A percentile compares a stretch with the other conserved stretches of the same genome.
phyloP scores from a whole-genome alignment of 2,113 vertebrate genomes.

The Origma solitaria region DNA sequence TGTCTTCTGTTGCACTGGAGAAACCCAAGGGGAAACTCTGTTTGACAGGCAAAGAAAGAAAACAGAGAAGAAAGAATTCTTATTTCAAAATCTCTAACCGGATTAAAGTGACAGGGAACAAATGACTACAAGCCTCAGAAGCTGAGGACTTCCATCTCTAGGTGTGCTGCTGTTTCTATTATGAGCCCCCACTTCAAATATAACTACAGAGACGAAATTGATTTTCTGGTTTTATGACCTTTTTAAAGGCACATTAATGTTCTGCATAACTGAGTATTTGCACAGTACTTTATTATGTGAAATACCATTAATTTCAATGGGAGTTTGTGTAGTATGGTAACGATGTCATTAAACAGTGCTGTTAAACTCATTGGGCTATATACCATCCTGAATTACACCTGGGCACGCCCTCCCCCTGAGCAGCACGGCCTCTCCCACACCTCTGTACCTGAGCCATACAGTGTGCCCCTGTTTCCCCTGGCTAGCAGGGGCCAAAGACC shows the following conservation, averaged over 20 bases:
- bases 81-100: not conserved
- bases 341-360: constrained; percentile 29
- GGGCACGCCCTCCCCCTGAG: not conserved
- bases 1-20: not conserved
- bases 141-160: not conserved
- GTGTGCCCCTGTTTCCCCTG: not conserved
- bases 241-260: constrained; percentile 44
- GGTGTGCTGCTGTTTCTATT: not conserved
- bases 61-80: not conserved
- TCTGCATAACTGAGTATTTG: constrained; percentile 24
- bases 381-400: constrained; percentile 29
- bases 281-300: constrained; percentile 55
- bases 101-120: not conserved
- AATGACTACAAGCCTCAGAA: not conserved
- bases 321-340: constrained; percentile 49
- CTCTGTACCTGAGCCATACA: not conserved
- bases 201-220: not conserved
- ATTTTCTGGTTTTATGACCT: constrained; percentile 27
- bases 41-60: not conserved
- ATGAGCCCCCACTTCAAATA: not conserved
- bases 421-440: not conserved
- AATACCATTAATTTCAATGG: constrained; percentile 57
- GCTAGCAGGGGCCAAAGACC: not conserved
- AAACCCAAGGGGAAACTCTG: not conserved
- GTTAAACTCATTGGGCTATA: constrained; percentile 36